Evolutionary conservation across 2,888 invertebrate genomes (phyloP), one percentile per base, ranked within the genome.

Genomic region (Hipparchia sbordonii): DNA sequence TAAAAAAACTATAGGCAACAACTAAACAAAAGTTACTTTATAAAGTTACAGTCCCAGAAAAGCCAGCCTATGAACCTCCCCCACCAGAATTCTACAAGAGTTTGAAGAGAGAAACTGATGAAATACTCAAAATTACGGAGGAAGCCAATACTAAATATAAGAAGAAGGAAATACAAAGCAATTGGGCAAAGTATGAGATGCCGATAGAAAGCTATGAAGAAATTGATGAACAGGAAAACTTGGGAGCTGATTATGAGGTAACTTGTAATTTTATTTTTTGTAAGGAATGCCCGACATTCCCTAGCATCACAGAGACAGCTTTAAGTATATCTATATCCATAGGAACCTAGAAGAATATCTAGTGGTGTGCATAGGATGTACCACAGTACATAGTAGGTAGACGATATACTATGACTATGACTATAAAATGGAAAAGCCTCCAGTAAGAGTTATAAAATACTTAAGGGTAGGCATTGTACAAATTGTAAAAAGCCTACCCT

Each of bases 171-270:
- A 93, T 94, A 56, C 87, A 89, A 80, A 94, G 93, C 74, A 94
- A 94, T 76, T 94, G 94, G 94, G 83, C 89, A 4, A 93, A 93
- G 75, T 93, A 93, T 88, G 94, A 94, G 78, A 85, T 93, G 84
- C 92, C 92, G 0, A 88, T 93, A 76, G 91, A 92, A 62, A 91
- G 83, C 74, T 93, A 94, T 78, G 93, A 94, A 57, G 90, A 91
- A 72, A 85, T 91, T 73, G 91, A 93, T 75, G 90, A 92, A 70
- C 88, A 90, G 67, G 91, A 92, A 70, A 87, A 87, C 72, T 77
- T 89, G 73, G 94, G 94, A n/a, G 93, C 93, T 39, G 92, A 94
- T 79, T 93, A 92, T 87, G 92, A 93, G 86, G 94, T 93, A 82
- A 75, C 6, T 63, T 39, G 8, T 65, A 13, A 7, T 56, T 6